Conservation (phyloP, 1,140 invertebrate genomes). For the Drosophila pachea region DNA sequence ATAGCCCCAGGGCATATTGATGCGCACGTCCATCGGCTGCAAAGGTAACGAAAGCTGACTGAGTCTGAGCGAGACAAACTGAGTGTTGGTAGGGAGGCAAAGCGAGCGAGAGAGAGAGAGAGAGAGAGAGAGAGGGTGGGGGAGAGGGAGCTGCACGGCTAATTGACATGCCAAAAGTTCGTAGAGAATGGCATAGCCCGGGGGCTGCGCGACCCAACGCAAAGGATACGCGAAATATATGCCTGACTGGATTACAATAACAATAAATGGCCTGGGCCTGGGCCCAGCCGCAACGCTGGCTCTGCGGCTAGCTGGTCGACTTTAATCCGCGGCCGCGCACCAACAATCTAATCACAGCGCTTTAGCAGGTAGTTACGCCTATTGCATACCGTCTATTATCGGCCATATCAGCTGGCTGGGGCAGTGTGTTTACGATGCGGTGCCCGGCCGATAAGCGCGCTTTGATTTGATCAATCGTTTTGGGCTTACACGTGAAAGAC, state of each 20-base stretch:
- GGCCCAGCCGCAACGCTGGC: too few relatives aligned
- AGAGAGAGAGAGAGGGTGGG: too few relatives aligned
- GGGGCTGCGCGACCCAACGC: background rate
- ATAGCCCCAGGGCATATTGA: constrained; percentile 84
- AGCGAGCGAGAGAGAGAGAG: too few relatives aligned
- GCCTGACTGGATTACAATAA: background rate
- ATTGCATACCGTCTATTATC: too few relatives aligned
- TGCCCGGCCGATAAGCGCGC: background rate
- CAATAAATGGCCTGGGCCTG: background rate
- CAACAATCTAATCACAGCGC: too few relatives aligned
- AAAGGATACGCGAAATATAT: constrained; percentile 6
- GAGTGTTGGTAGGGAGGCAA: too few relatives aligned
- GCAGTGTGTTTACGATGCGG: constrained; percentile 11
- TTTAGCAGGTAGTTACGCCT: too few relatives aligned
- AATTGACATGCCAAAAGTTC: constrained; percentile 45
- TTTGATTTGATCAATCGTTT: constrained; percentile 46
- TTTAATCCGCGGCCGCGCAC: too few relatives aligned
- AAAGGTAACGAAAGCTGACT: constrained; percentile 11
- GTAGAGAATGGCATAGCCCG: constrained; percentile 20
- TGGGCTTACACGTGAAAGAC: constrained; percentile 35
- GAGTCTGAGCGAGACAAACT: background rate
- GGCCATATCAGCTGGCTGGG: background rate
- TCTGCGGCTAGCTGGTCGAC: too few relatives aligned
- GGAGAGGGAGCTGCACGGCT: background rate
- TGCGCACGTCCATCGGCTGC: constrained; percentile 82